Evolutionary conservation across 2,113 vertebrate species (phyloP).

Genomic region (Alces alces): DNA sequence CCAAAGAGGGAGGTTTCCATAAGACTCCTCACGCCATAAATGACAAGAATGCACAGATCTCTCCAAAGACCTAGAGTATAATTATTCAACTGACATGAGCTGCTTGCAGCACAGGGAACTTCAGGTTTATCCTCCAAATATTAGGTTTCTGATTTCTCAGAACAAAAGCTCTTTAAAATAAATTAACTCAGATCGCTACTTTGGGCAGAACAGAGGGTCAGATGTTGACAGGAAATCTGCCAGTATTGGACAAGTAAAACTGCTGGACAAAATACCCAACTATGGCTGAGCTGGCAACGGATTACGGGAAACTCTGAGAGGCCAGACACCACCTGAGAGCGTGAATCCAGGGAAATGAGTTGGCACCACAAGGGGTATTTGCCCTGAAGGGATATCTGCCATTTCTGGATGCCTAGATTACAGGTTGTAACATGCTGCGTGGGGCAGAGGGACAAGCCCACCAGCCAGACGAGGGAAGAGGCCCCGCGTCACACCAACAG

Average conservation of each 20-base stretch:
- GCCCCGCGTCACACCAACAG: neutral
- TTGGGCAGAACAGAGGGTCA: neutral
- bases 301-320: neutral
- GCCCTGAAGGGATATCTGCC: neutral
- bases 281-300: neutral
- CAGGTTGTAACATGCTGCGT: neutral
- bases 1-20: neutral
- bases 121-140: neutral
- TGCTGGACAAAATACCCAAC: neutral
- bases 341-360: neutral
- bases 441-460: neutral
- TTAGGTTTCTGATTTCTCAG: conserved; percentile 20
- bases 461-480: neutral
- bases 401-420: neutral
- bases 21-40: neutral
- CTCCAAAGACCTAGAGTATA: neutral
- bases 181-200: neutral
- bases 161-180: conserved; percentile 3
- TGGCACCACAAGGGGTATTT: neutral
- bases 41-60: neutral
- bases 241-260: neutral
- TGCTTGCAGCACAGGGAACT: neutral
- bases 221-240: neutral
- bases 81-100: neutral
- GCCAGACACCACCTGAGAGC: neutral